Evolutionary conservation across 37 sponge, comb jelly and placozoan genomes (phyloP), one percentile per base, ranked within the genome.

Genomic region (Hexactinellida sp.): DNA sequence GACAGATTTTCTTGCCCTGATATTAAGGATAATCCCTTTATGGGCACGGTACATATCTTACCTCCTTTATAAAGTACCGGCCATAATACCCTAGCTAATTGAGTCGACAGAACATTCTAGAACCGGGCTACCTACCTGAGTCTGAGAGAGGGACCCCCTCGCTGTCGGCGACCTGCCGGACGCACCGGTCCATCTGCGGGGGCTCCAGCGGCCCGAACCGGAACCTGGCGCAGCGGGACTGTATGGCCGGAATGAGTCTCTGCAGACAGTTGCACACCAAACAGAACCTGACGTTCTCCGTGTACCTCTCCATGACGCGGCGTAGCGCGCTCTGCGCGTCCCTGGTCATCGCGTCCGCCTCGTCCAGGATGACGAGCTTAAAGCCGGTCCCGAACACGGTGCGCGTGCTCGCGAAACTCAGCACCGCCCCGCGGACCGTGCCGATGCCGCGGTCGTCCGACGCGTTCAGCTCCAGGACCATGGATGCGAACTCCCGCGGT

Each of bases 361-460:
- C 99, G 55, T 98, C 99, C 21, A 98, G 88, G 28, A 98, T 95
- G 32, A 98, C 88, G 54, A 98, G 54, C 82, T 98, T 98, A 83
- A 95, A 98, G 0, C 95, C 95, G 37, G 94, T 92, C 24, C 93
- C 87, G 85, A 98, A 98, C 24, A 98, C 92, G 21, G 99, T 86
- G 41, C 91, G 82, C 32, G 99, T 98, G 83, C 96, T 94, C 76
- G 99, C 99, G 88, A 98, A 98, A 71, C 84, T 95, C 16, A 95
- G 84, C 19, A 98, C 89, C 30, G 90, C 87, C 30, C 96, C 95
- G 36, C 99, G 82, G 24, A 98, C 99, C n/a, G 94, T 94, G 5
- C 93, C 99, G 82, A 98, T 98, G 5, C 99, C 99, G 84, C 99
- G 71, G 84, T 98, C 99, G 85, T 98, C 99, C 0, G 99, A 98